Conservation (phyloP, 1,140 invertebrate genomes). For the Drosophila repleta region DNA sequence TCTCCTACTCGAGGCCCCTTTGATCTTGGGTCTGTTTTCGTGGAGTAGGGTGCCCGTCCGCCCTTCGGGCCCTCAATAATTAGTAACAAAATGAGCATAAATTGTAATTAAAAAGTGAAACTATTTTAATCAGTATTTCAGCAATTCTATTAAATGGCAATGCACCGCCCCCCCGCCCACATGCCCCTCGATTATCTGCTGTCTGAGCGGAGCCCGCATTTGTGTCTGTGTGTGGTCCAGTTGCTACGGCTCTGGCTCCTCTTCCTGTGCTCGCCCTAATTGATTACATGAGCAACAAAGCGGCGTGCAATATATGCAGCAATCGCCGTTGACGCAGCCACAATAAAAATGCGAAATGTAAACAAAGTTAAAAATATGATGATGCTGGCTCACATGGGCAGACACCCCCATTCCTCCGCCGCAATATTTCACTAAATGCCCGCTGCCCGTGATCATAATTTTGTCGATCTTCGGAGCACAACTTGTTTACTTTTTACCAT, state of each 20-base stretch:
- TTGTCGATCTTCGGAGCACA: slow-evolving; percentile 53
- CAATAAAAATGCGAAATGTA: slow-evolving; percentile 81
- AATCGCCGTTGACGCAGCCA: slow-evolving; percentile 53
- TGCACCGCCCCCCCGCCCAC: background rate
- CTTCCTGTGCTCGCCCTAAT: slow-evolving; percentile 55
- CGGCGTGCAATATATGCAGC: slow-evolving; percentile 35
- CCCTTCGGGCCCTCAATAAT: slow-evolving; percentile 53
- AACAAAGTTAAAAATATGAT: slow-evolving; percentile 82
- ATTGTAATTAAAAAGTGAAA: slow-evolving; percentile 81
- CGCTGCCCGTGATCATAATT: slow-evolving; percentile 65
- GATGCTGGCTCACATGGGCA: slow-evolving; percentile 44
- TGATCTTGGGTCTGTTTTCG: slow-evolving; percentile 60
- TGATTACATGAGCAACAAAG: slow-evolving; percentile 77
- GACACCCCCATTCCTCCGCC: slow-evolving; percentile 33
- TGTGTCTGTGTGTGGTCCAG: slow-evolving; percentile 62
- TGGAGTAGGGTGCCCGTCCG: background rate
- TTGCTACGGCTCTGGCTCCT: slow-evolving; percentile 24
- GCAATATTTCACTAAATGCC: slow-evolving; percentile 54
- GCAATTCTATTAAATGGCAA: slow-evolving; percentile 68
- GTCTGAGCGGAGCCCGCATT: slow-evolving; percentile 54
- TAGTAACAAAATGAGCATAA: slow-evolving; percentile 68
- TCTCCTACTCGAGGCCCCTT: slow-evolving; percentile 59
- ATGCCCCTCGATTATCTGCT: background rate
- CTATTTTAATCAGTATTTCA: slow-evolving; percentile 80
- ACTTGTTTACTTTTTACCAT: slow-evolving; percentile 71